A percentile compares a stretch with the other conserved stretches of the same genome.
phyloP scores from a whole-genome alignment of 2,888 invertebrate genomes.

The Cephus runcator region DNA sequence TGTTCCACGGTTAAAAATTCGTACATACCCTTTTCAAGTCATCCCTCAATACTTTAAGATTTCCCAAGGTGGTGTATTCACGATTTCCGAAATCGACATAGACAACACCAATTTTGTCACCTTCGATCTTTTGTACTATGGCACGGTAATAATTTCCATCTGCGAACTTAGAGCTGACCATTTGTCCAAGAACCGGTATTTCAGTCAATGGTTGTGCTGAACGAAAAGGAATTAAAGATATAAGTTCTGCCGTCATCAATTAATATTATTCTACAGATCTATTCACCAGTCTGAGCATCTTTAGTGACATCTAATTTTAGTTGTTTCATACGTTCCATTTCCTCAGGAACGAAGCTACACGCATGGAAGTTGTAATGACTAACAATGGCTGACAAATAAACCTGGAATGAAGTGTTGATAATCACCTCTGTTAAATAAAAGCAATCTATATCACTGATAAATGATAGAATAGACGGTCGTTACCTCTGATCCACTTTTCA shows the following conservation, averaged over 20 bases:
- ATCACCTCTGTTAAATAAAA: slow-evolving; percentile 3
- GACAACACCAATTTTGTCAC: slow-evolving; percentile 33
- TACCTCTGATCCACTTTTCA: slow-evolving; percentile 47
- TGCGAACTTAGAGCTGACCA: slow-evolving; percentile 50
- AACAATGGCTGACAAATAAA: slow-evolving; percentile 40
- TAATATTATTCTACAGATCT: background rate
- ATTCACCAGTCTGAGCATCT: slow-evolving; percentile 42
- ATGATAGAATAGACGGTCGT: background rate
- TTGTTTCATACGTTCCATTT: slow-evolving; percentile 37
- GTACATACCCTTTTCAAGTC: slow-evolving; percentile 44
- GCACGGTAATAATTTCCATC: slow-evolving; percentile 58
- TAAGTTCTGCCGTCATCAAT: background rate
- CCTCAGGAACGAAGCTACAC: slow-evolving; percentile 36
- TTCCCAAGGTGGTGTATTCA: slow-evolving; percentile 35
- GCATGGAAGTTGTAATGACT: slow-evolving; percentile 42
- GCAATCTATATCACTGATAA: background rate
- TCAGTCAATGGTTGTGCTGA: slow-evolving; percentile 40
- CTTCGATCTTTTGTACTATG: slow-evolving; percentile 40
- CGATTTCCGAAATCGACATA: slow-evolving; percentile 61
- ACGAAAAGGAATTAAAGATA: slow-evolving; percentile 6
- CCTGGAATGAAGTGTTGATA: slow-evolving; percentile 33
- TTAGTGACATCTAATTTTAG: slow-evolving; percentile 50
- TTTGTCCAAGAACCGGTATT: slow-evolving; percentile 45
- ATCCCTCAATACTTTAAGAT: slow-evolving; percentile 43
- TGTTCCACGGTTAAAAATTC: background rate